Evolutionary conservation across 1,140 invertebrate species (phyloP), one percentile per base, ranked within the genome.

Genomic region (Lepidurus arcticus): DNA sequence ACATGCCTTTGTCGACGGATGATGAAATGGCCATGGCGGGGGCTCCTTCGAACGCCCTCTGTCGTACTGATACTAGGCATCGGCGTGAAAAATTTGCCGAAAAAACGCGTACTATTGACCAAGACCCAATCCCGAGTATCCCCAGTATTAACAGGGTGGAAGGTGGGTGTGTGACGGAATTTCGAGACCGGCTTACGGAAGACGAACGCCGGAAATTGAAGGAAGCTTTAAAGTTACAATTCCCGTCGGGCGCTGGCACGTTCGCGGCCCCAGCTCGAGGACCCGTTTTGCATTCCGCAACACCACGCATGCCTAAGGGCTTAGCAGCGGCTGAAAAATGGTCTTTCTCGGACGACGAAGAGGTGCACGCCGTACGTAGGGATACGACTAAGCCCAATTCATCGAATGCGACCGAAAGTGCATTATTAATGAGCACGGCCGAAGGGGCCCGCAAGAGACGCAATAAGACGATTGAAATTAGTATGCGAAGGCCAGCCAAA

Each of bases 161-260:
- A 21, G 53, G 21, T 16, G 13, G 16, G 13, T 7, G 53, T 21
- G 21, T 1, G 16, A 21, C 53, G n/a, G 53, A 65, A 65, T 65
- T 65, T 65, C 53, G 53, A 21, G 53, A 65, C 13, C 53, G 53
- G 6, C 53, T 65, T 26, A 87, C 88, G 34, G 88, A 89, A 42
- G 90, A 91, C 75, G 90, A 92, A 73, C 88, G 88, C 82, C 86
- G 87, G 79, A 86, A 88, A 79, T 87, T 88, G 81, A 90, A 89
- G 83, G 91, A 89, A 83, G 87, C 87, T n/a, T 90, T 92, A 82
- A 91, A 88, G 43, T 85, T 92, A 75, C 90, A 92, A 80, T 90
- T 92, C 82, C 81, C 82, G 34, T 79, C 81, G 11, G 81, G 80
- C 1, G 76, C 80, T 7, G 87, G 88, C 1, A 81, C 83, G 65